Percentiles rank a stretch among this genome's conserved stretches.
Conservation (phyloP, 2,113 vertebrate genomes). For the Phylloscopus whistleri region DNA sequence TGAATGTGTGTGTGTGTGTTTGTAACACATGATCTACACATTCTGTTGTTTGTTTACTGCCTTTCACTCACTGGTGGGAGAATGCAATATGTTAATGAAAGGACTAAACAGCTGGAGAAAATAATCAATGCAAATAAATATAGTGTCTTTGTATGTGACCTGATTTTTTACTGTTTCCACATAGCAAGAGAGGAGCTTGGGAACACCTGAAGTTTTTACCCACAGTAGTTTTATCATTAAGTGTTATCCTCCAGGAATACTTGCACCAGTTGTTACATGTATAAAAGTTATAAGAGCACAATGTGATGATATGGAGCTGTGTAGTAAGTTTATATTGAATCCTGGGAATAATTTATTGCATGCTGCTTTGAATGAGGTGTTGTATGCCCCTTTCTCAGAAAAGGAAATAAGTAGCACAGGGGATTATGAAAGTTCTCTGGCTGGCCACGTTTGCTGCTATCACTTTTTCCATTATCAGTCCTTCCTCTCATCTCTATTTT, state of each 20-base stretch:
- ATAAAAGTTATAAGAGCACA: neutral
- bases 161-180: neutral
- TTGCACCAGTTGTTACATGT: neutral
- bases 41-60: neutral
- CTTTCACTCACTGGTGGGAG: neutral
- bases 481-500: neutral
- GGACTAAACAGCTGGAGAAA: slow-evolving; percentile 17
- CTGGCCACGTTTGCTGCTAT: neutral
- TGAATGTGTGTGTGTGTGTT: neutral
- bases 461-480: neutral
- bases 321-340: neutral
- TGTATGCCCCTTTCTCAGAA: neutral
- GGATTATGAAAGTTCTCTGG: neutral
- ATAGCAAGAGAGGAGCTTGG: neutral
- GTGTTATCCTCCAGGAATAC: neutral
- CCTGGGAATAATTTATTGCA: neutral
- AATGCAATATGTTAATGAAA: neutral
- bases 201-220: neutral
- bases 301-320: neutral
- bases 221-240: neutral
- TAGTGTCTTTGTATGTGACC: neutral
- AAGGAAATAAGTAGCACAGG: neutral
- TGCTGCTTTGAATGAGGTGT: neutral
- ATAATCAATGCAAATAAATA: neutral
- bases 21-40: neutral